Base-by-base conservation (phyloP, 1,140 invertebrate species). In the Chionoecetes opilio region DNA sequence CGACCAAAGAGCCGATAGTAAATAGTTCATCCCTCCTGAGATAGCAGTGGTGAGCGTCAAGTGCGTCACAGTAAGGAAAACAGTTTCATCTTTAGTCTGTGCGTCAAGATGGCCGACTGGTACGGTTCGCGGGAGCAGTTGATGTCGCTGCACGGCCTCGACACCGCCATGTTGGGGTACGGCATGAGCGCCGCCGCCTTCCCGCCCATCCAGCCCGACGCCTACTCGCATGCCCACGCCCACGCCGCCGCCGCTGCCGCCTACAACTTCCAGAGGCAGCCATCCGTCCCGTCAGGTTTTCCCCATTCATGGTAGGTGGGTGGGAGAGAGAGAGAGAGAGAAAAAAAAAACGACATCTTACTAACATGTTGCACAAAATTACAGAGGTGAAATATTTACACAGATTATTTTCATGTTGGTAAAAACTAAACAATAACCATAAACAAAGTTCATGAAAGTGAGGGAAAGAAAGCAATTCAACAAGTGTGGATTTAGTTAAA, bases 211-310 rank as follows among this genome's bases (percentile, higher is more conserved):
- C 95, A 96, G 86, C 95, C 95, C 38, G 95, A 96, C 11, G 95
- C 95, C 63, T 96, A 96, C 37, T 92, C 90, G 14, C 95, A 96
- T 93, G 95, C 95, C 87, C 95, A 95, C 88, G 95, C 95, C 89
- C 95, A 96, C 86, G 95, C 95, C 91, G 95, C 95, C 9, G 95
- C 95, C 1, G 95, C 95, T n/a, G 95, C 95, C 11, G 95, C 95
- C 84, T 96, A 96, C 37, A 96, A 96, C 91, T 96, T 96, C 35
- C 95, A 96, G 93, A 86, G 95, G 35, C 95, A 96, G 75, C 95
- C 93, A 6, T 86, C 95, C 1, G 95, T 94, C 26, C 88, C 93
- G 41, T 86, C 95, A 82, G 93, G 95, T 46, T 96, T 96, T 82
- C 41, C 95, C 14, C 95, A 96, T 37, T 96, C 95, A 89, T 96